These are phyloP conservation scores for Motacilla tschutschensis DNA, from an alignment of 2,113 vertebrate species.

Conservation along the genomic window DNA sequence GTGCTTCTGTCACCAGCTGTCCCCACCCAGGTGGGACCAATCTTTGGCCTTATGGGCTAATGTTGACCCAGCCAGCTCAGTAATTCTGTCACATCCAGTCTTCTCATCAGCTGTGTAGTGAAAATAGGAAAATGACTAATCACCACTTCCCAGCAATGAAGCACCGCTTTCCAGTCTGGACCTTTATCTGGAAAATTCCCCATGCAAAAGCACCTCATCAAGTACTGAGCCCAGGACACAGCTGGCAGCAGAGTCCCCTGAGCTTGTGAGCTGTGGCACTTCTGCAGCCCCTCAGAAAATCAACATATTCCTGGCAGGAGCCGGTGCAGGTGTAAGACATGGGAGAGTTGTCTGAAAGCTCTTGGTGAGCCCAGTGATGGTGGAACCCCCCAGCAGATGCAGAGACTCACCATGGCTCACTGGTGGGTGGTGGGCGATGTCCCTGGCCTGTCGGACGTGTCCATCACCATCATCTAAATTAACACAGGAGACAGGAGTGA, in stretches of 20 bases:
- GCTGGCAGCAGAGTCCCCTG: not conserved
- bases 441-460: constrained; percentile 23
- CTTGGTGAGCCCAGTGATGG: not conserved
- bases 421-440: not conserved
- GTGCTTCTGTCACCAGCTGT: not conserved
- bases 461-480: not conserved
- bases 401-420: not conserved
- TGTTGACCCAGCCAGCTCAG: not conserved
- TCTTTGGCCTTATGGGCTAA: not conserved
- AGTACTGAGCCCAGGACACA: not conserved
- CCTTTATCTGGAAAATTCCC: not conserved
- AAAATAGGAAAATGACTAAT: not conserved
- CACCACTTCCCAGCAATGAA: not conserved
- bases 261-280: not conserved
- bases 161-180: not conserved
- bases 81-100: not conserved
- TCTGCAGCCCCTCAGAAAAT: not conserved
- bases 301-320: not conserved
- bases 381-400: not conserved
- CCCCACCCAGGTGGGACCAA: not conserved
- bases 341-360: not conserved
- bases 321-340: not conserved
- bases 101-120: not conserved
- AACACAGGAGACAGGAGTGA: not conserved
- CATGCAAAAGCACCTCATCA: not conserved